Conservation (phyloP, 2,888 invertebrate species). For the Campopleginae sp. region DNA sequence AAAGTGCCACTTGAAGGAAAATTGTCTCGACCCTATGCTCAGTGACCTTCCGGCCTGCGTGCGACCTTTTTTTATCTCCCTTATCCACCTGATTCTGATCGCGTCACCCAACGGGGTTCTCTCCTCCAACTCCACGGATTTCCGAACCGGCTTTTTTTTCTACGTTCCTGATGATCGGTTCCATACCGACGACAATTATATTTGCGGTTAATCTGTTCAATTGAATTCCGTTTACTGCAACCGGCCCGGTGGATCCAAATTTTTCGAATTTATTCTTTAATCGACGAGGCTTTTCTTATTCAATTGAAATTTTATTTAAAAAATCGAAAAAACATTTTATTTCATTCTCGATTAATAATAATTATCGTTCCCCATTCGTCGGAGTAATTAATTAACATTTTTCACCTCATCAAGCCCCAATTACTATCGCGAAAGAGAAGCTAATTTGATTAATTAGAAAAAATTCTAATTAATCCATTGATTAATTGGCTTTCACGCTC, state of each 20-base stretch:
- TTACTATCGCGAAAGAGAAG: neutral
- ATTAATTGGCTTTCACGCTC: neutral
- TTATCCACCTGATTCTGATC: constrained; percentile 25
- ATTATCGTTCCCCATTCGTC: neutral
- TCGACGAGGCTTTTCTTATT: neutral
- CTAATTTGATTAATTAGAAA: neutral
- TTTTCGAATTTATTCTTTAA: neutral
- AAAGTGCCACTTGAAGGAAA: neutral
- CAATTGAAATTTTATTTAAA: neutral
- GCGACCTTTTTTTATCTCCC: constrained; percentile 36
- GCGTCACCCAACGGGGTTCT: constrained; percentile 28
- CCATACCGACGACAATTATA: neutral
- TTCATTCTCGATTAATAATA: neutral
- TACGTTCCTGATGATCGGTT: neutral
- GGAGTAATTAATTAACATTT: neutral
- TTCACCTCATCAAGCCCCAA: neutral
- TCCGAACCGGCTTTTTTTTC: constrained; percentile 30
- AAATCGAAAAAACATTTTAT: neutral
- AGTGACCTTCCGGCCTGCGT: constrained; percentile 49
- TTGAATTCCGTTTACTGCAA: too few relatives aligned
- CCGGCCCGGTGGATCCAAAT: neutral
- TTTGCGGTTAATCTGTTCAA: neutral
- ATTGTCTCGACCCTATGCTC: neutral
- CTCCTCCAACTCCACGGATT: constrained; percentile 9
- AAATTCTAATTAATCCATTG: neutral